A percentile compares a stretch with the other conserved stretches of the same genome.
phyloP scores from a whole-genome alignment of 2,797 vertebrate species.

The Gallinago solitaria region DNA sequence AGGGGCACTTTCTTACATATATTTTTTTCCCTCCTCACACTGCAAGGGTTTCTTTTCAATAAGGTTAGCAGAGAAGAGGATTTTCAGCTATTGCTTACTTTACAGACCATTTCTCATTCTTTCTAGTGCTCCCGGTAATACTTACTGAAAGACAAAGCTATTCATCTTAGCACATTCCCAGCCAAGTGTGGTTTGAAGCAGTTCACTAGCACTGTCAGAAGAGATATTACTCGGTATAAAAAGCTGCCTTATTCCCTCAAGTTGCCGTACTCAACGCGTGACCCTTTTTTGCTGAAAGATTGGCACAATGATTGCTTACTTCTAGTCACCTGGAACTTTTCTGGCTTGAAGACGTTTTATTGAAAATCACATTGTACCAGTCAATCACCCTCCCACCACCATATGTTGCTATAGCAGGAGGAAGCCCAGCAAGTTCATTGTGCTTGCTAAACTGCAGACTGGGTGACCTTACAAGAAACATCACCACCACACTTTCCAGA shows the following conservation, averaged over 20 bases:
- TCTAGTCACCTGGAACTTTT: slow-evolving; percentile 71
- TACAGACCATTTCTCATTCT: slow-evolving; percentile 66
- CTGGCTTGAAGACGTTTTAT: slow-evolving; percentile 64
- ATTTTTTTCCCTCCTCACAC: rapidly evolving
- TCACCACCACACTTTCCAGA: neutral
- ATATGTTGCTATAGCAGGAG: slow-evolving; percentile 46
- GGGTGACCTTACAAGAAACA: neutral
- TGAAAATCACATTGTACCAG: slow-evolving; percentile 53
- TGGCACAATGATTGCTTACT: slow-evolving; percentile 55
- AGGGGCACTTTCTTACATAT: neutral
- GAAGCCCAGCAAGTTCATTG: neutral
- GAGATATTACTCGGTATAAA: slow-evolving; percentile 75
- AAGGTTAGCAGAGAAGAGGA: slow-evolving; percentile 34
- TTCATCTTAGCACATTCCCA: slow-evolving; percentile 69
- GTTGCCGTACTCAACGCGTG: slow-evolving; percentile 41
- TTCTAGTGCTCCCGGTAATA: slow-evolving; percentile 47
- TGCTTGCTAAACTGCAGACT: neutral
- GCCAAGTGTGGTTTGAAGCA: slow-evolving; percentile 67
- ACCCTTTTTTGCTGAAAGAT: slow-evolving; percentile 64
- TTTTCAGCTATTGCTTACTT: slow-evolving; percentile 49
- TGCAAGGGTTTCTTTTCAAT: slow-evolving; percentile 29
- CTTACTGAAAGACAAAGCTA: slow-evolving; percentile 70
- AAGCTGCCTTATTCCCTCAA: slow-evolving; percentile 62
- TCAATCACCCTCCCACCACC: slow-evolving; percentile 66
- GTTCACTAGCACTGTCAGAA: slow-evolving; percentile 73